Evolutionary conservation across 2,797 vertebrate genomes (phyloP).

Genomic region (Scolopax bukidnonensis): DNA sequence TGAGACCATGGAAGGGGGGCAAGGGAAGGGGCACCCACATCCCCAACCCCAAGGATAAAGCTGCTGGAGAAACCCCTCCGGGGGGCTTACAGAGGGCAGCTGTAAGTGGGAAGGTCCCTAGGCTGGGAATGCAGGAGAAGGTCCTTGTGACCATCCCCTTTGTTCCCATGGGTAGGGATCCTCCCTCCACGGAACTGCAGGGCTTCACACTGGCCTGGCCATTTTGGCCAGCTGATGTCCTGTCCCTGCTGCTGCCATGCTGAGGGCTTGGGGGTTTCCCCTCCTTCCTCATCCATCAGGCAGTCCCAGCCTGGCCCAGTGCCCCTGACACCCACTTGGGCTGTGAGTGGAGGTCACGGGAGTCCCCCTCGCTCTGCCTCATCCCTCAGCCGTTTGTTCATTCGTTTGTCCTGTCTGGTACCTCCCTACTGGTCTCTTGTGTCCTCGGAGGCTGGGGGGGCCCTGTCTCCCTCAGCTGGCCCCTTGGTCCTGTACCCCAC

Average conservation of each 20-base stretch:
- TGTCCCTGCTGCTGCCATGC: not conserved
- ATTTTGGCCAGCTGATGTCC: not conserved
- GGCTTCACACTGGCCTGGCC: not conserved
- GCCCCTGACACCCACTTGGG: not conserved
- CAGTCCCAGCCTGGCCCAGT: not conserved
- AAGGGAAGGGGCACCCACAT: not conserved
- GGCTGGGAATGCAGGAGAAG: not conserved
- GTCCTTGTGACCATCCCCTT: not conserved
- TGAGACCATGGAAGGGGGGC: constrained; percentile 27
- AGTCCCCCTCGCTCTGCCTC: not conserved
- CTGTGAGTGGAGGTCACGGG: not conserved
- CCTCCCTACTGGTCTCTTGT: not conserved
- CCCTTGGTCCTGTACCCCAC: not conserved
- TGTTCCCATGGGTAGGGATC: not conserved
- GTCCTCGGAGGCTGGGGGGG: not conserved
- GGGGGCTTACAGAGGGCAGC: not conserved
- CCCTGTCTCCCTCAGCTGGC: not conserved
- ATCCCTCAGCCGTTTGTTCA: not conserved
- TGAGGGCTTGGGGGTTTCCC: not conserved
- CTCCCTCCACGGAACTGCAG: not conserved
- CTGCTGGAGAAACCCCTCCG: not conserved
- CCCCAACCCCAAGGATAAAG: not conserved
- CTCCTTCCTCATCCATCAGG: not conserved
- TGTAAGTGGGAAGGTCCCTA: not conserved
- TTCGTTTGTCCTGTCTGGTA: not conserved